A percentile compares a stretch with the other conserved stretches of the same genome.
Evolutionary conservation across 1,140 invertebrate genomes (phyloP).

Genomic region (Portunus trituberculatus): DNA sequence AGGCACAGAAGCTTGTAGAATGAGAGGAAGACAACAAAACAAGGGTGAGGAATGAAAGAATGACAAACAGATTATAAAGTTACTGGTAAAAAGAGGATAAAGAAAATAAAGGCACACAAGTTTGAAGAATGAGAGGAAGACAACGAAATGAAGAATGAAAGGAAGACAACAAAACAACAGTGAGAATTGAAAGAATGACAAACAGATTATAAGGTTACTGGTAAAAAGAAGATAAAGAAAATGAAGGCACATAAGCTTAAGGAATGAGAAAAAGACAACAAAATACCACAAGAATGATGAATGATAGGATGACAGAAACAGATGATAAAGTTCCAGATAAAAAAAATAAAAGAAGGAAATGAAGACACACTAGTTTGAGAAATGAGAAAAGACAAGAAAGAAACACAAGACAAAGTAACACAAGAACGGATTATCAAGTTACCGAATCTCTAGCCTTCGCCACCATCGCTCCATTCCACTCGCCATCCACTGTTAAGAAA

Average conservation of each 20-base stretch:
- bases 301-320: neutral
- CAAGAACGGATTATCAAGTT: conserved; percentile 78
- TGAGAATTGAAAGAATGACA: neutral
- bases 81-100: too few relatives aligned
- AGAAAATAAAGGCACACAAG: too few relatives aligned
- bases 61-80: too few relatives aligned
- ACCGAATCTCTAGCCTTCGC: conserved; percentile 89
- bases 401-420: neutral
- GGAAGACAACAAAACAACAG: neutral
- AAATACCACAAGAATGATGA: neutral
- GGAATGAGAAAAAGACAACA: neutral
- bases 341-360: conserved; percentile 23
- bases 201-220: neutral
- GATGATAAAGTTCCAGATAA: neutral
- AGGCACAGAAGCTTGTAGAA: too few relatives aligned
- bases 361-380: neutral
- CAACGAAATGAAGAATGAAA: neutral
- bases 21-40: too few relatives aligned
- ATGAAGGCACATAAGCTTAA: neutral
- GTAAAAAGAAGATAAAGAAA: neutral
- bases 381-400: neutral
- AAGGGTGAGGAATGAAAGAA: too few relatives aligned
- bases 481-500: conserved; percentile 91
- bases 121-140: neutral
- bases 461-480: conserved; percentile 98